phyloP scores from a whole-genome alignment of 2,888 invertebrate genomes.

The Labia minor region DNA sequence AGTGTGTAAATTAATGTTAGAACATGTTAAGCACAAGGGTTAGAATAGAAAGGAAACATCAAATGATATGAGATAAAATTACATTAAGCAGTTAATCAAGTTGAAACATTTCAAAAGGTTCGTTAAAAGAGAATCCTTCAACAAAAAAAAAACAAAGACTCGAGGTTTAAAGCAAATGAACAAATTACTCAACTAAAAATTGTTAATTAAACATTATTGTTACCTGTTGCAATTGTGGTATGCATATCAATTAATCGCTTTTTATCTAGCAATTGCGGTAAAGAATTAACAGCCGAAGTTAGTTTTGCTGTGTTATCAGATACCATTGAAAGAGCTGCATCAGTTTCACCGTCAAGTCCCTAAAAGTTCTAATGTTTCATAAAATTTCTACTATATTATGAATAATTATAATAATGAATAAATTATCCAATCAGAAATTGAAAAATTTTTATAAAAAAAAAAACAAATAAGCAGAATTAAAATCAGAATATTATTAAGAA shows the following conservation, averaged over 20 bases:
- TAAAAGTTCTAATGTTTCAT: constrained; percentile 28
- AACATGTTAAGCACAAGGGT: too few relatives aligned
- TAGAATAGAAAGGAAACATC: too few relatives aligned
- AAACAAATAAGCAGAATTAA: not conserved
- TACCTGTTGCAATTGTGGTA: constrained; percentile 91
- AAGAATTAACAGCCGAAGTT: constrained; percentile 87
- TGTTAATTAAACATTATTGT: constrained; percentile 20
- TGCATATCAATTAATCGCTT: constrained; percentile 98
- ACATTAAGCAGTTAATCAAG: too few relatives aligned
- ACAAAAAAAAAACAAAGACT: too few relatives aligned
- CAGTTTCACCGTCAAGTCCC: constrained; percentile 79
- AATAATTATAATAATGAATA: not conserved
- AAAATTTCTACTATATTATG: not conserved
- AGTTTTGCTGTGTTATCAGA: constrained; percentile 87
- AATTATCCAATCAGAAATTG: not conserved
- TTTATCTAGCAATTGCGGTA: constrained; percentile 94
- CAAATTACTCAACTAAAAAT: constrained; percentile 16
- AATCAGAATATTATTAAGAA: not conserved
- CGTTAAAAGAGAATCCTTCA: too few relatives aligned
- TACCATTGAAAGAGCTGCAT: constrained; percentile 74
- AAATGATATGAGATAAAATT: too few relatives aligned
- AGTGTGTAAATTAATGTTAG: too few relatives aligned
- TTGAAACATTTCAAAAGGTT: too few relatives aligned
- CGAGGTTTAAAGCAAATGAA: constrained; percentile 5
- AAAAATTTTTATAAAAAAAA: too few relatives aligned